A percentile compares a stretch with the other conserved stretches of the same genome.
Evolutionary conservation across 2,888 invertebrate genomes (phyloP).

Genomic region (Allacma fusca): DNA sequence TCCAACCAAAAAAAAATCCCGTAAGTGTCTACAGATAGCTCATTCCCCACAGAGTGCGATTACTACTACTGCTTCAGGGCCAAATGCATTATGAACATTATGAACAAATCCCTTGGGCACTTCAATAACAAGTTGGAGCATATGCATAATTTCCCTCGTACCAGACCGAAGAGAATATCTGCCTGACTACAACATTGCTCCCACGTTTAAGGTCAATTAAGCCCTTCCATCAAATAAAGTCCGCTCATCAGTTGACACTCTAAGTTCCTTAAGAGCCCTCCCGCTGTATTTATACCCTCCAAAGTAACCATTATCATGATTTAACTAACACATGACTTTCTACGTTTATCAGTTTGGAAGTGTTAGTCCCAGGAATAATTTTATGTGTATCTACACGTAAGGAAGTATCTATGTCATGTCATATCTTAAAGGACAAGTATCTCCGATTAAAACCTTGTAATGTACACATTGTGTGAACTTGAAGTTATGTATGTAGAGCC

Average conservation of each 20-base stretch:
- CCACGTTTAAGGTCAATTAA: slow-evolving; percentile 29
- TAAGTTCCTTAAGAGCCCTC: not conserved
- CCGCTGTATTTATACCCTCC: not conserved
- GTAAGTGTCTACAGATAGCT: not conserved
- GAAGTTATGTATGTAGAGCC: too few relatives aligned
- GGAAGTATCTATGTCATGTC: too few relatives aligned
- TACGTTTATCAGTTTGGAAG: not conserved
- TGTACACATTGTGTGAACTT: too few relatives aligned
- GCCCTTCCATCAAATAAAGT: slow-evolving; percentile 21
- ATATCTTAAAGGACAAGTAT: too few relatives aligned
- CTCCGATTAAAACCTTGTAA: too few relatives aligned
- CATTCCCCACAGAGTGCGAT: not conserved
- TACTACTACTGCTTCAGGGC: not conserved
- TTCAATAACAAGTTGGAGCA: not conserved
- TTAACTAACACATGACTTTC: not conserved
- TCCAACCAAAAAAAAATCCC: slow-evolving; percentile 31
- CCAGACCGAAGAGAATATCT: not conserved
- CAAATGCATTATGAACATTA: not conserved
- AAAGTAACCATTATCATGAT: not conserved
- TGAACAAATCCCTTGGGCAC: not conserved
- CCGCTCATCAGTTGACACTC: not conserved
- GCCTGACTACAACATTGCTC: not conserved
- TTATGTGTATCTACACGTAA: too few relatives aligned
- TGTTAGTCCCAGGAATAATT: too few relatives aligned
- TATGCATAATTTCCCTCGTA: not conserved